phyloP scores from a whole-genome alignment of 37 sponge, comb jelly and placozoan genomes.

The Mnemiopsis leidyi region DNA sequence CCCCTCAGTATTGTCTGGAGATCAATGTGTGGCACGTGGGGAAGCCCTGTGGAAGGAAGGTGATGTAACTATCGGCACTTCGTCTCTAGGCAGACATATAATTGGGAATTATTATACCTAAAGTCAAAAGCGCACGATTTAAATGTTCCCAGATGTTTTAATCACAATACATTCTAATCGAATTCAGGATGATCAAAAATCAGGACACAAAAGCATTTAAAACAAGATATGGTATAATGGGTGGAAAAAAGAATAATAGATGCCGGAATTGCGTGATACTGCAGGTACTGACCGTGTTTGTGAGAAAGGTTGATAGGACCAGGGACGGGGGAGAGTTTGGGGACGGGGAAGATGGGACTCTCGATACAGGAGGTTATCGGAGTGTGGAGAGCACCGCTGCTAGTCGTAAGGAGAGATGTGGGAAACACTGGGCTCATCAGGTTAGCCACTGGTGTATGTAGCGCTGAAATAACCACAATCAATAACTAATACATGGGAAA shows the following conservation, averaged over 20 bases:
- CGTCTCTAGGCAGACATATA: neutral
- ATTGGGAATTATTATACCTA: neutral
- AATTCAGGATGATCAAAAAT: neutral
- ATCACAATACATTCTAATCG: neutral
- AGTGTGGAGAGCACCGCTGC: conserved; percentile 27
- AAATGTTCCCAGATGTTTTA: neutral
- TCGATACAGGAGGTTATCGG: conserved; percentile 36
- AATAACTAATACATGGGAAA: no score
- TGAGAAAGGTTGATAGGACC: neutral
- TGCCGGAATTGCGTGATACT: no score
- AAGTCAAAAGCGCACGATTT: neutral
- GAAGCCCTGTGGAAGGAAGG: neutral
- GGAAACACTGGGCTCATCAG: conserved; percentile 42
- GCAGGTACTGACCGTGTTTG: neutral
- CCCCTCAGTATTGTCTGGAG: conserved; percentile 40
- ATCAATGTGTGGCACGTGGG: neutral
- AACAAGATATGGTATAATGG: neutral
- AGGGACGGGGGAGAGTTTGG: conserved; percentile 37
- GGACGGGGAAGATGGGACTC: conserved; percentile 29
- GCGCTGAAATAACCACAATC: conserved; percentile 15
- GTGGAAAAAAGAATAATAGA: no score
- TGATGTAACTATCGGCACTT: neutral
- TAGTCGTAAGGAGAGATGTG: conserved; percentile 1
- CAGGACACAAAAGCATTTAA: neutral
- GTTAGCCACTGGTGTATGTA: conserved; percentile 32